Conservation (phyloP, 1,140 invertebrate species). For the Arion vulgaris region DNA sequence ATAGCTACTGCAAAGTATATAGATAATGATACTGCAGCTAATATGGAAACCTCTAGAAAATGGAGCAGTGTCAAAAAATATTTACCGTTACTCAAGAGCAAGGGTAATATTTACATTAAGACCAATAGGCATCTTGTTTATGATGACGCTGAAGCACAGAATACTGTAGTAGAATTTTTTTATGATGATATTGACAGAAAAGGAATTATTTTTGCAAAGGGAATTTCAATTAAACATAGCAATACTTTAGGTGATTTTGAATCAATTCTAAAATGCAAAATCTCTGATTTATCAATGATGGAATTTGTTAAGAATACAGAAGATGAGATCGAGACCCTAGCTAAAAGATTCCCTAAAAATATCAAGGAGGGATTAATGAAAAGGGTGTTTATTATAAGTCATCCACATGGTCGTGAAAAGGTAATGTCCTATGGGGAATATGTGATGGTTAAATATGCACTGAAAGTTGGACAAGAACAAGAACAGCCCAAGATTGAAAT, state of each 20-base stretch:
- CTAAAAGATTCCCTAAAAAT: background rate
- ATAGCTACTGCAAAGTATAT: background rate
- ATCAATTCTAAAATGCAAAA: background rate
- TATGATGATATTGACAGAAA: background rate
- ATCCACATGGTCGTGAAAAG: conserved; percentile 10
- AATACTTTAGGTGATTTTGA: background rate
- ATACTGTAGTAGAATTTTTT: conserved; percentile 16
- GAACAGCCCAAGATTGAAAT: background rate
- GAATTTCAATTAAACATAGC: background rate
- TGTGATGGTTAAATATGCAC: conserved; percentile 3
- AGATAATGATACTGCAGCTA: background rate
- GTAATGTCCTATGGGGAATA: conserved; percentile 8
- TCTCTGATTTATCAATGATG: background rate
- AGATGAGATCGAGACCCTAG: background rate
- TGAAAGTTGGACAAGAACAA: background rate
- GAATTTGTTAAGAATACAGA: background rate
- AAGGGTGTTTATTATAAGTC: conserved; percentile 1
- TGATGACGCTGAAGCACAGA: background rate
- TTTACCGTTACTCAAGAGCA: background rate
- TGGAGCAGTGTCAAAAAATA: background rate
- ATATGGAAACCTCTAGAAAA: background rate
- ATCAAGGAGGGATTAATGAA: conserved; percentile 1
- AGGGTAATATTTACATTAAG: conserved; percentile 11
- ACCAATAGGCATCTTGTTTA: background rate
- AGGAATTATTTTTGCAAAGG: background rate